Percentiles rank a stretch among this genome's conserved stretches.
These are phyloP conservation scores for Amyelois transitella DNA, from an alignment of 1,140 invertebrate genomes.

Conservation along the genomic window DNA sequence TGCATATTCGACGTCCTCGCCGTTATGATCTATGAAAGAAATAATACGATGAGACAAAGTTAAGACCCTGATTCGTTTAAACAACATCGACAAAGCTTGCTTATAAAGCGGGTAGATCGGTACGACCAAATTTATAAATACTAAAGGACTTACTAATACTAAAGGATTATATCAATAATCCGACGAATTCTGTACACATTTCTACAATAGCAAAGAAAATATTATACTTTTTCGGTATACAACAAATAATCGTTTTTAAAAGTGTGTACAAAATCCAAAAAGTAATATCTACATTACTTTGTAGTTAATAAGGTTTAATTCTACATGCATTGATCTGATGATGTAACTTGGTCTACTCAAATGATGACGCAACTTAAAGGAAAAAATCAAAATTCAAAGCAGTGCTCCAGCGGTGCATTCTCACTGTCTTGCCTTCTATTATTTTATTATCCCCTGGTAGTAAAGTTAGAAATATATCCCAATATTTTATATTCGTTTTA, in stretches of 20 bases:
- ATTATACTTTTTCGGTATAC: background rate
- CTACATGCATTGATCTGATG: slow-evolving; percentile 1
- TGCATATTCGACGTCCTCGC: slow-evolving; percentile 89
- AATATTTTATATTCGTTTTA: too few species aligned
- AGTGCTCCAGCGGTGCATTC: slow-evolving; percentile 54
- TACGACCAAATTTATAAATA: background rate
- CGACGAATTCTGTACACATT: background rate
- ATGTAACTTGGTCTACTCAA: background rate
- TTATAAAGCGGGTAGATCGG: slow-evolving; percentile 29
- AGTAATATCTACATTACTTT: background rate
- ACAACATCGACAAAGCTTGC: slow-evolving; percentile 46
- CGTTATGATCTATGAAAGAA: slow-evolving; percentile 65
- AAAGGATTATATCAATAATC: background rate
- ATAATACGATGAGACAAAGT: slow-evolving; percentile 14
- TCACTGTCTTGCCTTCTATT: slow-evolving; percentile 40
- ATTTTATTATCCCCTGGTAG: background rate
- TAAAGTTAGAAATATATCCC: too few species aligned
- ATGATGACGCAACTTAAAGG: slow-evolving; percentile 57
- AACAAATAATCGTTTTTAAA: background rate
- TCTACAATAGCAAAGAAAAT: background rate
- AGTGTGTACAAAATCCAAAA: background rate
- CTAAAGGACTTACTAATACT: background rate
- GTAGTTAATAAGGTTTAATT: background rate
- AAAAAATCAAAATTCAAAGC: slow-evolving; percentile 44
- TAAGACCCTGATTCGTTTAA: background rate